phyloP scores from a whole-genome alignment of 2,797 vertebrate genomes.

The Pseudochromis fuscus region DNA sequence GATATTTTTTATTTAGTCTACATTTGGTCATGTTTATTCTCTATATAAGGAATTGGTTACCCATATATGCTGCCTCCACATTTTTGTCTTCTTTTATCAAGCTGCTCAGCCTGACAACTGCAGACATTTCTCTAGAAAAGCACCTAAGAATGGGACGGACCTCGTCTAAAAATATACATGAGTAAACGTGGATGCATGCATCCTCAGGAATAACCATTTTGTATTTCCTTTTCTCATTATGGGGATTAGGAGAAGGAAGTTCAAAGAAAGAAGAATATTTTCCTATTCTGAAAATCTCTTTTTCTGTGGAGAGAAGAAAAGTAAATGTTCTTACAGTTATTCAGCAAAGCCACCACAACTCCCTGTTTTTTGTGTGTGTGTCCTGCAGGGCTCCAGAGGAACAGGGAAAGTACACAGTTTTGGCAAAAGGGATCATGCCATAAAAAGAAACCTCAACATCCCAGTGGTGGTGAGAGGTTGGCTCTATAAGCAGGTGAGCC shows the following conservation, averaged over 20 bases:
- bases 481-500: conserved; percentile 96
- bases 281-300: neutral
- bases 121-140: conserved; percentile 15
- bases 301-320: neutral
- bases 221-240: conserved; percentile 49
- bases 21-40: neutral
- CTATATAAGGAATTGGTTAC: neutral
- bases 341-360: conserved; percentile 15
- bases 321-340: conserved; percentile 13
- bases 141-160: conserved; percentile 20
- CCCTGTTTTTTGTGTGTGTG: conserved; percentile 34
- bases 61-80: neutral
- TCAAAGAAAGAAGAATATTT: conserved; percentile 18
- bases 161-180: conserved; percentile 38
- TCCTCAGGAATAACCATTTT: conserved; percentile 27
- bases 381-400: conserved; percentile 85
- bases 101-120: neutral
- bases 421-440: conserved; percentile 96
- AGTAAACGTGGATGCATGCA: conserved; percentile 26
- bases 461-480: conserved; percentile 97
- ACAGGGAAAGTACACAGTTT: conserved; percentile 94
- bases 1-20: conserved; percentile 1
- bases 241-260: conserved; percentile 32
- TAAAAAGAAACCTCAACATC: conserved; percentile 95
- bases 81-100: conserved; percentile 16